phyloP scores from a whole-genome alignment of 2,797 vertebrate species.

The Pangasius mekongensis region DNA sequence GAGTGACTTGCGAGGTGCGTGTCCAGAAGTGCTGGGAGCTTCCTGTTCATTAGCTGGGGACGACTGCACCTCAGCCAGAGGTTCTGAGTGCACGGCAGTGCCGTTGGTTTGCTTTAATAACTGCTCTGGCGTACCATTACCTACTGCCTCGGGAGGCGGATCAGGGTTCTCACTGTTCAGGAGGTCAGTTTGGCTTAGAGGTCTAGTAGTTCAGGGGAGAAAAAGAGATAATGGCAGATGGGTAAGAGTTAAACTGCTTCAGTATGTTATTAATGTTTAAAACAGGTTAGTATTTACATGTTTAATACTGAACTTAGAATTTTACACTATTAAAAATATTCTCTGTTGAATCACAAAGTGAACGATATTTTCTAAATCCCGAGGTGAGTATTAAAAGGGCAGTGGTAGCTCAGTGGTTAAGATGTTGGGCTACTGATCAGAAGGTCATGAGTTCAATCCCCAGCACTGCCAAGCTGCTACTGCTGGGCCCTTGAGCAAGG shows the following conservation, averaged over 20 bases:
- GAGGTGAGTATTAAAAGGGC: too few relatives aligned
- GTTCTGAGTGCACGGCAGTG: conserved; percentile 59
- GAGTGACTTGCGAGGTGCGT: conserved; percentile 62
- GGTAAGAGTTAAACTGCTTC: not conserved
- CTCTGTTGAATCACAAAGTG: not conserved
- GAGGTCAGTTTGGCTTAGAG: conserved; percentile 46
- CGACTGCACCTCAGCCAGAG: conserved; percentile 21
- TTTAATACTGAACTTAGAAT: not conserved
- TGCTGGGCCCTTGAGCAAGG: too few relatives aligned
- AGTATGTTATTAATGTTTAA: not conserved
- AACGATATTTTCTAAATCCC: not conserved
- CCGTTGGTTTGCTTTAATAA: conserved; percentile 42
- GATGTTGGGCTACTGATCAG: too few relatives aligned
- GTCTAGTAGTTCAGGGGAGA: conserved; percentile 32
- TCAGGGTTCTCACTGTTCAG: conserved; percentile 43
- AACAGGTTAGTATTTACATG: not conserved
- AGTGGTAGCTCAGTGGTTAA: too few relatives aligned
- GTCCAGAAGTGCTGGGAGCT: conserved; percentile 43
- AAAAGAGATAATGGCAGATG: not conserved
- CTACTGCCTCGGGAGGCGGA: conserved; percentile 45
- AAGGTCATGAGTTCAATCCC: too few relatives aligned
- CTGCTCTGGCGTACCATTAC: not conserved
- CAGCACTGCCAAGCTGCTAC: too few relatives aligned
- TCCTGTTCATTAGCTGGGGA: conserved; percentile 28
- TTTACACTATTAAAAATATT: not conserved